A percentile compares a stretch with the other conserved stretches of the same genome.
Evolutionary conservation across 1,140 invertebrate genomes (phyloP).

Genomic region (Drosophila chauvacae): DNA sequence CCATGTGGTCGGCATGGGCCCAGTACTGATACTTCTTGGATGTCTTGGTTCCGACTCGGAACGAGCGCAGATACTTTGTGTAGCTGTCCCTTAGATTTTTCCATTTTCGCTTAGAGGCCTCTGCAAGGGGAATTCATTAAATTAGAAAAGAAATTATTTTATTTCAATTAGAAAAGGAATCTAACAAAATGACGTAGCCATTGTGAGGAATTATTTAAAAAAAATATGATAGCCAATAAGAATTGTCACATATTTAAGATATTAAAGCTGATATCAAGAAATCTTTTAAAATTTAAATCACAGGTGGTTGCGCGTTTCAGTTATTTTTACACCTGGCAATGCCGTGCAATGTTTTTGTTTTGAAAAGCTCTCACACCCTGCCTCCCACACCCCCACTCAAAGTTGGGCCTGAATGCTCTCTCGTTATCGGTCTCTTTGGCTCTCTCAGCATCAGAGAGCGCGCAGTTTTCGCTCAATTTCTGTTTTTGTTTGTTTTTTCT

Average conservation of each 20-base stretch:
- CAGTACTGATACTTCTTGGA: constrained; percentile 84
- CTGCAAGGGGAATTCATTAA: constrained; percentile 40
- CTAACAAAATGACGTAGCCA: no score
- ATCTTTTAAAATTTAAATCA: constrained; percentile 8
- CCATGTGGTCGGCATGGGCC: constrained; percentile 84
- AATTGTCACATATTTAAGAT: background rate
- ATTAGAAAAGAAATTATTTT: no score
- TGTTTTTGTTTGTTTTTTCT: constrained; percentile 56
- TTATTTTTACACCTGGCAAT: constrained; percentile 16
- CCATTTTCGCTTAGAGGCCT: constrained; percentile 84
- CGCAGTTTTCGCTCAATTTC: constrained; percentile 51
- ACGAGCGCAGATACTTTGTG: constrained; percentile 82
- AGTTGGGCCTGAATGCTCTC: background rate
- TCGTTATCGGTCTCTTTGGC: constrained; percentile 2
- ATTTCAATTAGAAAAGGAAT: no score
- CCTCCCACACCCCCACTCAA: constrained; percentile 11
- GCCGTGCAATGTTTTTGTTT: constrained; percentile 51
- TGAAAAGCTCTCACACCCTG: constrained; percentile 33
- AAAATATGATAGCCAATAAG: background rate
- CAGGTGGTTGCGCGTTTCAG: constrained; percentile 43
- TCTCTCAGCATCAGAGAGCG: constrained; percentile 71
- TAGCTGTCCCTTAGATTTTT: constrained; percentile 83
- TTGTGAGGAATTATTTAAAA: no score
- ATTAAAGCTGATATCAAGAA: background rate
- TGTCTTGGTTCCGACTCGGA: constrained; percentile 82